Evolutionary conservation across 2,888 invertebrate species (phyloP), one percentile per base, ranked within the genome.

Genomic region (Meghimatium bilineatum): DNA sequence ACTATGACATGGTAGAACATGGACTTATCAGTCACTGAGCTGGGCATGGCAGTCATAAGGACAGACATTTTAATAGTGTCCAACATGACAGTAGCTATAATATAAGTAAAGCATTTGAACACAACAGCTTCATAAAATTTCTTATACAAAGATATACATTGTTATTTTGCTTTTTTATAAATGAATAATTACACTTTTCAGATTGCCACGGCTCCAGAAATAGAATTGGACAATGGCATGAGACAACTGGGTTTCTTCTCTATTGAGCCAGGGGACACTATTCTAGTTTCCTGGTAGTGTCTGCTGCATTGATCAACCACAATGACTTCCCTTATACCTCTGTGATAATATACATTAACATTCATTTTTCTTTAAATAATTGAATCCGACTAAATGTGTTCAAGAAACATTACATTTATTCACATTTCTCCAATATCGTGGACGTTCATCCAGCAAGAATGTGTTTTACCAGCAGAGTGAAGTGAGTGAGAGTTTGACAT

Each of bases 191-290:
- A 10, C 23, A 34, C 29, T 26, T 77, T 67, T 66, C 67, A 84
- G 84, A 80, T 49, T 63, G 29, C 56, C 36, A 93, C 94, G n/a
- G 95, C 95, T 32, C 95, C 96, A 20, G 95, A 96, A 91, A 96
- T 97, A 89, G 94, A 95, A 83, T 93, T 98, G 88, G 96, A 97
- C 88, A 97, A 97, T 92, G 96, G 96, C 85, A 96, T 97, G 91
- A 96, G 97, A 93, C 96, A 96, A 90, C 94, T 98, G 69, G 95
- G 96, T 77, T 97, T 96, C 93, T 98, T 96, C 94, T 97, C 97
- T 0, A 94, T 98, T 67, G 96, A 97, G 94, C 96, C 96, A 90
- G 97, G 96, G 85, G 97, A 98, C 94, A 95, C 95, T 85, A 96
- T 98, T 88, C 94, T 96, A 86, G 96, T 96, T 17, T 95, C 95